A percentile compares a stretch with the other conserved stretches of the same genome.
phyloP scores from a whole-genome alignment of 2,113 vertebrate species.

The Phasianus colchicus region DNA sequence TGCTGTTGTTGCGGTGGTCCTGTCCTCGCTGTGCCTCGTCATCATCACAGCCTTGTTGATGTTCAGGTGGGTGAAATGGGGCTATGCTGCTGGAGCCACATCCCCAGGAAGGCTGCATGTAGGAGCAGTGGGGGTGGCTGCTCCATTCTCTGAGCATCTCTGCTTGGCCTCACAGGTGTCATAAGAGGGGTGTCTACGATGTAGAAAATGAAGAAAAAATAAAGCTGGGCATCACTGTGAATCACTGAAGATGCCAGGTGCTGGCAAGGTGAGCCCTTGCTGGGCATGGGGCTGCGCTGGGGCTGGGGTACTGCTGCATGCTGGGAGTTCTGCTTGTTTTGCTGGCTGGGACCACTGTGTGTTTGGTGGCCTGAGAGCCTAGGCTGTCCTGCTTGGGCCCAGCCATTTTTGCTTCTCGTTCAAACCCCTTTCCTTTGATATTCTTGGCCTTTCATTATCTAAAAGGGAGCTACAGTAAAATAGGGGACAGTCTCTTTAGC shows the following conservation, averaged over 20 bases:
- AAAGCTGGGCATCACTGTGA: constrained; percentile 89
- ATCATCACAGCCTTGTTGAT: constrained; percentile 92
- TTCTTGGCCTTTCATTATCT: background rate
- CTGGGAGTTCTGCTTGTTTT: background rate
- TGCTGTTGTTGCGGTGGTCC: constrained; percentile 90
- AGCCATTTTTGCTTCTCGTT: background rate
- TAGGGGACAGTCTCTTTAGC: no score
- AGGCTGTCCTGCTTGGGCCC: background rate
- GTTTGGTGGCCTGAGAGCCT: background rate
- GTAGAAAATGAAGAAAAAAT: constrained; percentile 97
- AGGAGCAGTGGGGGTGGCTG: background rate
- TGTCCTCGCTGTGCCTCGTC: constrained; percentile 91
- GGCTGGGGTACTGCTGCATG: background rate
- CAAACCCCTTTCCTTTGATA: background rate
- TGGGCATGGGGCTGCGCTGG: background rate
- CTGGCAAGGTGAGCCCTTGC: constrained; percentile 67
- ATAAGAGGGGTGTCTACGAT: constrained; percentile 93
- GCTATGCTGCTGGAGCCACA: accelerated
- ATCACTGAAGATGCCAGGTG: constrained; percentile 82
- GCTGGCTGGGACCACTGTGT: accelerated
- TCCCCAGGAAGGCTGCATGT: accelerated
- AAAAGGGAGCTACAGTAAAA: no score
- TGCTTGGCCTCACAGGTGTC: constrained; percentile 84
- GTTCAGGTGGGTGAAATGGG: constrained; percentile 82
- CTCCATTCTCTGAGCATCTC: background rate